Evolutionary conservation across 2,888 invertebrate species (phyloP).

Genomic region (Drosophila villosipedis): DNA sequence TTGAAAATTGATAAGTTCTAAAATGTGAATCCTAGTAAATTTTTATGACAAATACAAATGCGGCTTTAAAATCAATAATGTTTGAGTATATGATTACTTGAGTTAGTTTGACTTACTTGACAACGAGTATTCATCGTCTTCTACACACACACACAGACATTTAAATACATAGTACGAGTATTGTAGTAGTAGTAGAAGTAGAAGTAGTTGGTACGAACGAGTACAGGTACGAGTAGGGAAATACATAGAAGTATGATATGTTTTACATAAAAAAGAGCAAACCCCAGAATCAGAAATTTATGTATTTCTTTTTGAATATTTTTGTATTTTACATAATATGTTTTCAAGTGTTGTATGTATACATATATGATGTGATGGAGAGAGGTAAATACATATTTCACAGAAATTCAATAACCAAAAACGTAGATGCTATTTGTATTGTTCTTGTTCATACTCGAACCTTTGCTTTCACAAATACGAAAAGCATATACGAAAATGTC

Average conservation of each 20-base stretch:
- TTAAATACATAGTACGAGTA: conserved; percentile 70
- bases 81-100: conserved; percentile 52
- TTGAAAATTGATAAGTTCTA: conserved; percentile 43
- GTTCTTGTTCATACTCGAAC: not conserved
- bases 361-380: conserved; percentile 9
- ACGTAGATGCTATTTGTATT: conserved; percentile 4
- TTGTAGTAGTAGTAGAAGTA: conserved; percentile 61
- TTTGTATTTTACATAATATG: conserved; percentile 14
- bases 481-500: conserved; percentile 9
- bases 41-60: conserved; percentile 57
- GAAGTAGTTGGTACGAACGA: conserved; percentile 50
- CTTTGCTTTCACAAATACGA: conserved; percentile 5
- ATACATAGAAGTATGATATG: conserved; percentile 58
- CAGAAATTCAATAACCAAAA: not conserved
- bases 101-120: conserved; percentile 87
- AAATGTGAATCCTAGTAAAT: conserved; percentile 46
- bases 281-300: conserved; percentile 44
- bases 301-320: conserved; percentile 23
- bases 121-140: conserved; percentile 88
- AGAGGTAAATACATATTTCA: not conserved
- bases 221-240: conserved; percentile 51
- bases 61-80: conserved; percentile 28
- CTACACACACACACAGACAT: conserved; percentile 81
- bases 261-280: conserved; percentile 54
- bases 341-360: conserved; percentile 18